Base-by-base conservation (phyloP, 2,113 vertebrate species). In the Rhegmatorhina hoffmannsi region DNA sequence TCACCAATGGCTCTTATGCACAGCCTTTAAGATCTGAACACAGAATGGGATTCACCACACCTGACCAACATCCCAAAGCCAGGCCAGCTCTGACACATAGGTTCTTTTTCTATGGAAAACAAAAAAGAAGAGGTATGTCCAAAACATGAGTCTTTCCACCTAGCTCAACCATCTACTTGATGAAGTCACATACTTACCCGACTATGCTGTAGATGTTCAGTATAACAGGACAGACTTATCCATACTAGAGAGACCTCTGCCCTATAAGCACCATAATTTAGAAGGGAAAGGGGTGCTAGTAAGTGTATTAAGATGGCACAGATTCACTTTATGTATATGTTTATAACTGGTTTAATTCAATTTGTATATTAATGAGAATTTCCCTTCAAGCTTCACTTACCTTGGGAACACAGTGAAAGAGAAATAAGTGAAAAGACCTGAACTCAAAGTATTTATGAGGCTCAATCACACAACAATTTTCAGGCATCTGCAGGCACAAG, bases 231-330 rank as follows among this genome's bases (percentile, higher is more conserved):
- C 17, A 52, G n/a, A 55, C 16, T 34, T 63, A 23, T 6, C n/a
- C 33, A 38, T 19, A 9, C 31, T 44, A 29, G 33, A 67, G 63
- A 78, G 17, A 68, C 3, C 10, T 76, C 40, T 73, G 16, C 25
- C 25, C 36, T 69, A 14, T 38, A 56, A 92, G 23, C 23, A 87
- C 26, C 12, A 33, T 10, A 47, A 47, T 15, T 59, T 49, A 7
- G 8, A n/a, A n/a, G 28, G 13, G 3, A 4, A 7, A 7, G 6
- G 14, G 3, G 11, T 6, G 6, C 29, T 66, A 29, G 9, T 13
- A 29, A 47, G 12, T 10, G 2, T 33, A 26, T 50, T 79, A 78
- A 47, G 7, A 86, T 63, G 29, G 47, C 6, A 43, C 5, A 28
- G 6, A 3, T 31, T 15, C 18, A 66, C 29, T 29, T 81, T 47